Base-by-base conservation (phyloP, 2,888 invertebrate species). In the Netelia melanura region DNA sequence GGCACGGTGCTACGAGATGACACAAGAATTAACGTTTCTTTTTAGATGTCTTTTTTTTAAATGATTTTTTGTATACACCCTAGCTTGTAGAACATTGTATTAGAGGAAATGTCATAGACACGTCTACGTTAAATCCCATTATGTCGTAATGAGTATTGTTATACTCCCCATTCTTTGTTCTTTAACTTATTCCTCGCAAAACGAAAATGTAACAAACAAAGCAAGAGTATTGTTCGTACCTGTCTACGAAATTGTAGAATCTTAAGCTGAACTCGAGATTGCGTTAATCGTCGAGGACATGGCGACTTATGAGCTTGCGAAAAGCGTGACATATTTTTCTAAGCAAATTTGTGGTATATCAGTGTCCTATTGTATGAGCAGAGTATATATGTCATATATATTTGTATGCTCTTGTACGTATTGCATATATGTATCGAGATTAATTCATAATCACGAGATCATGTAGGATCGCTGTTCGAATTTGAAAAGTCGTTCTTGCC, bases 211-310 rank as follows among this genome's bases (percentile, higher is more conserved):
- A 76, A 76, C 58, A 52, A 54, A 54, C n/a, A 5, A 30, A 17
- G 70, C 56, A 64, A 84, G 77, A 81, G 81, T 81, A 84, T 84
- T 78, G 30, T 67, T 85, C 81, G 82, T 85, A 85, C 85, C 85
- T 85, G 85, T 79, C 82, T 85, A 82, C 82, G 82, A 82, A 71
- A 79, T 67, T 62, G 85, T 85, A 85, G 82, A 82, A 85, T 79
- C 44, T 82, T 85, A 85, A 82, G 68, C 68, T 54, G 74, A 76
- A 72, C 65, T 67, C 67, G 67, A 71, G 71, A 68, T 25, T 72
- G 76, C 62, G 82, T 65, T 71, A 79, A 85, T 65, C 52, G 17
- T 54, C 17, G 58, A 21, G 58, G 17, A 58, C 21, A 6, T 48
- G 48, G 10, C 48, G 48, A 48, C 14, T 48, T 38, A 38, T 14